phyloP scores from a whole-genome alignment of 2,797 vertebrate species.

The Hydrocynus forskahlii region DNA sequence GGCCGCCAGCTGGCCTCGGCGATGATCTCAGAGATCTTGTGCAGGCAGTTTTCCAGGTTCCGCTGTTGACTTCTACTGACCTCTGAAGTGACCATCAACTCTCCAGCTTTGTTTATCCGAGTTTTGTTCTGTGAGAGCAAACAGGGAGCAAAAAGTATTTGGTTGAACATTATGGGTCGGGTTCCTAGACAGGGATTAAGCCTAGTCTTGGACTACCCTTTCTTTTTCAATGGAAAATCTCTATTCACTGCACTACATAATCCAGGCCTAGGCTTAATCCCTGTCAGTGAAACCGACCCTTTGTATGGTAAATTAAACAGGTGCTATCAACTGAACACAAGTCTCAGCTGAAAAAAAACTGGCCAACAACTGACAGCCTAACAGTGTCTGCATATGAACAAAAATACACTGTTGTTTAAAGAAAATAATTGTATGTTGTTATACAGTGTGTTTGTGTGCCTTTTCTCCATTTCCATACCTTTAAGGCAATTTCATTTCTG shows the following conservation, averaged over 20 bases:
- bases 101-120: slow-evolving; percentile 87
- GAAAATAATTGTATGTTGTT: background rate
- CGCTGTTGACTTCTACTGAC: slow-evolving; percentile 89
- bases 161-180: no score
- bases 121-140: slow-evolving; percentile 80
- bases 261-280: no score
- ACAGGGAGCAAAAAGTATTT: background rate
- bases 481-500: slow-evolving; percentile 79
- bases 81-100: slow-evolving; percentile 89
- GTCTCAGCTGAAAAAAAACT: background rate
- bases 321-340: background rate
- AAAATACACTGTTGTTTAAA: background rate
- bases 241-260: no score
- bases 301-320: background rate
- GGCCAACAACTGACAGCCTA: background rate
- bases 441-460: background rate
- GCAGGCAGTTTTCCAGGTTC: slow-evolving; percentile 87
- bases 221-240: no score
- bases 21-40: slow-evolving; percentile 88
- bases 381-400: background rate
- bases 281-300: no score
- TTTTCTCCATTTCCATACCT: slow-evolving; percentile 69
- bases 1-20: slow-evolving; percentile 77
- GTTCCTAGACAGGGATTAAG: no score
- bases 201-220: no score